Evolutionary conservation across 1,140 invertebrate species (phyloP).

Genomic region (Hyphantria cunea): DNA sequence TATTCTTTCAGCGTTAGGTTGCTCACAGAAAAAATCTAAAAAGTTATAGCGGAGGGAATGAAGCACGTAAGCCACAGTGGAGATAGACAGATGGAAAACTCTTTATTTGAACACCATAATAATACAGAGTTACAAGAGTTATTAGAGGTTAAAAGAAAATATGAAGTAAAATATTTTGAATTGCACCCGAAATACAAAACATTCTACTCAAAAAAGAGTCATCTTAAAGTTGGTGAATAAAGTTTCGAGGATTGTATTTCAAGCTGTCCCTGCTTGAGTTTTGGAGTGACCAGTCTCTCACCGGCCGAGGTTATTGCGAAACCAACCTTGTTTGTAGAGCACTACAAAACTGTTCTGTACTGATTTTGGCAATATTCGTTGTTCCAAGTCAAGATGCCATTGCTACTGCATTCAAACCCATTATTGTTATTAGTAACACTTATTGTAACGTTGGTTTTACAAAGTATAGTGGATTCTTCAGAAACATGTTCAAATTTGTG

Average conservation of each 20-base stretch:
- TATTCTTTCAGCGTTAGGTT: constrained; percentile 22
- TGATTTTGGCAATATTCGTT: constrained; percentile 66
- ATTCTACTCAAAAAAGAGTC: constrained; percentile 63
- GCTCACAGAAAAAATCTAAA: neutral
- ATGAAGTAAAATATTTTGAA: constrained; percentile 69
- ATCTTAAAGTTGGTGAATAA: constrained; percentile 54
- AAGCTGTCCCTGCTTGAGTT: constrained; percentile 56
- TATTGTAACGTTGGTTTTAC: neutral
- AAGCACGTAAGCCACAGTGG: constrained; percentile 60
- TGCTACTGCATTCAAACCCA: constrained; percentile 7
- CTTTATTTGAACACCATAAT: too few species aligned
- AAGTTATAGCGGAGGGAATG: constrained; percentile 38
- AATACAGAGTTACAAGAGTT: too few species aligned
- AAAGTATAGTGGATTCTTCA: too few species aligned
- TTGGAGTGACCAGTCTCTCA: constrained; percentile 55
- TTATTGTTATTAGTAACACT: constrained; percentile 15
- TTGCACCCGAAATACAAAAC: constrained; percentile 66
- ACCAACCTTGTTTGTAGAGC: constrained; percentile 60
- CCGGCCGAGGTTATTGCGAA: constrained; percentile 52
- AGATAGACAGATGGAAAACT: constrained; percentile 62
- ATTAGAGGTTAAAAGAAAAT: too few species aligned
- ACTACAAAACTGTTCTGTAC: constrained; percentile 58
- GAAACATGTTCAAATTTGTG: too few species aligned
- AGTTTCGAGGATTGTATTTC: constrained; percentile 55
- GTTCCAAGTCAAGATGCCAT: constrained; percentile 16